Evolutionary conservation across 1,140 invertebrate species (phyloP).

Genomic region (Drepana arcuata): DNA sequence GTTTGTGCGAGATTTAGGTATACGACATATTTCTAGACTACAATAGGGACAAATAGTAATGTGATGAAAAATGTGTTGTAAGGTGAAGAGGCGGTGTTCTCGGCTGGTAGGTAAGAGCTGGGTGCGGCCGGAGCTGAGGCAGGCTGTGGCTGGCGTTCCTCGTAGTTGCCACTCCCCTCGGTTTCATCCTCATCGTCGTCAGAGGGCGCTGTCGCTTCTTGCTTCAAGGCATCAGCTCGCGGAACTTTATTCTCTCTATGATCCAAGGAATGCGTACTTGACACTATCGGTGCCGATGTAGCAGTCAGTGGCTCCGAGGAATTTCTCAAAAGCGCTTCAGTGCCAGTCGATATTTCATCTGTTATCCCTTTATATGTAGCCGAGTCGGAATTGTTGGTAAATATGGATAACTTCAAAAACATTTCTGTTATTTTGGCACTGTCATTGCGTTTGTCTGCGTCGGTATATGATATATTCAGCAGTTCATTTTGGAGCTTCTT

Average conservation of each 20-base stretch:
- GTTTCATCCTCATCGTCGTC: slow-evolving; percentile 58
- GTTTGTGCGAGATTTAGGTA: too few species aligned
- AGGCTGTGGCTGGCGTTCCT: slow-evolving; percentile 26
- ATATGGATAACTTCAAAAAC: slow-evolving; percentile 38
- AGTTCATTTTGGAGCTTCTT: slow-evolving; percentile 30
- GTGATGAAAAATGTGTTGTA: slow-evolving; percentile 3
- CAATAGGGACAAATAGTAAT: not conserved
- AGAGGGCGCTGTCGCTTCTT: slow-evolving; percentile 44
- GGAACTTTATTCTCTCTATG: slow-evolving; percentile 15
- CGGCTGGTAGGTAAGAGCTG: slow-evolving; percentile 48
- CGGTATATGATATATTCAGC: slow-evolving; percentile 38
- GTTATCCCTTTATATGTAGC: slow-evolving; percentile 18
- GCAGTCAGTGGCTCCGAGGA: slow-evolving; percentile 5
- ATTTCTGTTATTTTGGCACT: slow-evolving; percentile 24
- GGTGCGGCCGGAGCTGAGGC: slow-evolving; percentile 44
- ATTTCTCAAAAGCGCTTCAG: slow-evolving; percentile 1
- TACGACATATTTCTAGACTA: too few species aligned
- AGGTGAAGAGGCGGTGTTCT: slow-evolving; percentile 31
- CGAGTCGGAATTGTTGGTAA: slow-evolving; percentile 24
- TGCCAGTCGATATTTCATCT: slow-evolving; percentile 1
- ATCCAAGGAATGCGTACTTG: slow-evolving; percentile 6
- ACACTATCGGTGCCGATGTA: slow-evolving; percentile 6
- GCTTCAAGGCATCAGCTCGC: slow-evolving; percentile 41
- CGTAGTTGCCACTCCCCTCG: slow-evolving; percentile 53
- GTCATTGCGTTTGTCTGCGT: slow-evolving; percentile 19